These are phyloP conservation scores for Bombus breviceps DNA, from an alignment of 1,140 invertebrate genomes.

Conservation along the genomic window DNA sequence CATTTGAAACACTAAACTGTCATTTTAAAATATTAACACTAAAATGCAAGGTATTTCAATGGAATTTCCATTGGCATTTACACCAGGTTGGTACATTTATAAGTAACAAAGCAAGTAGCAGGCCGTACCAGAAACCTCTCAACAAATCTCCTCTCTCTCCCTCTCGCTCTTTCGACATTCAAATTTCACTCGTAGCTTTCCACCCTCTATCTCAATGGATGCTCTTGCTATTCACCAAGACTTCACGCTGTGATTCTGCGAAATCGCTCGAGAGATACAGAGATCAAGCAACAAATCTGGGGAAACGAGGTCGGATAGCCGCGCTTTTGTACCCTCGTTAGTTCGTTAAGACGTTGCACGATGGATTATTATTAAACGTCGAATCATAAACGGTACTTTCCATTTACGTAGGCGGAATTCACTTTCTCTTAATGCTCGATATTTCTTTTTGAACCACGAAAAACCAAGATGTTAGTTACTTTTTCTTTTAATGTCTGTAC, in stretches of 20 bases:
- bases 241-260: conserved; percentile 1
- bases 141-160: background rate
- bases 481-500: background rate
- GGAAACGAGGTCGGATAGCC: conserved; percentile 49
- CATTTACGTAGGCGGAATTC: conserved; percentile 40
- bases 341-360: conserved; percentile 58
- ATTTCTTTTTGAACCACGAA: conserved; percentile 38
- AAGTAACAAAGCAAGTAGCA: conserved; percentile 10
- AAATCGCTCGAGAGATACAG: background rate
- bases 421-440: conserved; percentile 3
- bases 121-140: background rate
- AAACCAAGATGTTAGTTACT: background rate
- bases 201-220: background rate
- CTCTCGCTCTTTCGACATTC: background rate
- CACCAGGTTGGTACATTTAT: background rate
- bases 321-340: conserved; percentile 49
- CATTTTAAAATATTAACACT: background rate
- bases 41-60: background rate
- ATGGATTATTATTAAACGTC: conserved; percentile 64
- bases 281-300: conserved; percentile 20
- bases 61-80: background rate
- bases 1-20: background rate
- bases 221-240: conserved; percentile 16
- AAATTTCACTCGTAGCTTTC: background rate
- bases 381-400: conserved; percentile 48